Conservation (phyloP, 2,113 vertebrate genomes). For the Salminus brasiliensis region DNA sequence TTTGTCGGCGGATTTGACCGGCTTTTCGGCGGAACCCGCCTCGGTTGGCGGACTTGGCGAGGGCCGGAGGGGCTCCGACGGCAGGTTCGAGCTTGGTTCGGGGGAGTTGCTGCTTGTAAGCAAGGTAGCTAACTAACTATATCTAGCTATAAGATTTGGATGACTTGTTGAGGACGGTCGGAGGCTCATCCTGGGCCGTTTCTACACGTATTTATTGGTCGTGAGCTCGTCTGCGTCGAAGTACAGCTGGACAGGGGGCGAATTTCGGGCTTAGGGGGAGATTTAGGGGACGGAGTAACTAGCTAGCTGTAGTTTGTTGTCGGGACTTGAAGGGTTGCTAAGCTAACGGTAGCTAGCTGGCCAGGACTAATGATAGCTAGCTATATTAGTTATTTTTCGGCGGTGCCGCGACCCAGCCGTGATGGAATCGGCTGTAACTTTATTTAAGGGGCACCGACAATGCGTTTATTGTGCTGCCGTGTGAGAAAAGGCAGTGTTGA, state of each 20-base stretch:
- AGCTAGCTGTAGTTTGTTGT: conserved; percentile 33
- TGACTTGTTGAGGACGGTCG: not conserved
- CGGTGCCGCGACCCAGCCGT: not conserved
- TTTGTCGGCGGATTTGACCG: conserved; percentile 63
- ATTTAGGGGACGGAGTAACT: not conserved
- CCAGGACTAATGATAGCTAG: not conserved
- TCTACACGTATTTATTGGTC: not conserved
- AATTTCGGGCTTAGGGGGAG: not conserved
- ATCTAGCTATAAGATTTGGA: too few relatives aligned
- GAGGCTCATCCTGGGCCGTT: not conserved
- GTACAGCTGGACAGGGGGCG: not conserved
- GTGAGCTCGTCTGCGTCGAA: conserved; percentile 22
- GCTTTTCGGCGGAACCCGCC: conserved; percentile 55
- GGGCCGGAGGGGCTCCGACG: not conserved
- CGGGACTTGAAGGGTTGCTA: not conserved
- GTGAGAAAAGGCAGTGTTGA: not conserved
- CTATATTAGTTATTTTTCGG: not conserved
- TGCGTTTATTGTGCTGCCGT: not conserved
- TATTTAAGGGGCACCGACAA: too few relatives aligned
- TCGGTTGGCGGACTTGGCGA: conserved; percentile 59
- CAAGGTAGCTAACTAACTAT: conserved; percentile 59
- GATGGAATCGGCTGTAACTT: not conserved
- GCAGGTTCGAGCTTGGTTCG: conserved; percentile 15
- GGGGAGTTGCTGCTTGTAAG: conserved; percentile 36
- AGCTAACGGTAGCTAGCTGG: not conserved